Percentiles rank a stretch among this genome's conserved stretches.
Evolutionary conservation across 2,888 invertebrate genomes (phyloP).

Genomic region (Platycheirus rosarum): DNA sequence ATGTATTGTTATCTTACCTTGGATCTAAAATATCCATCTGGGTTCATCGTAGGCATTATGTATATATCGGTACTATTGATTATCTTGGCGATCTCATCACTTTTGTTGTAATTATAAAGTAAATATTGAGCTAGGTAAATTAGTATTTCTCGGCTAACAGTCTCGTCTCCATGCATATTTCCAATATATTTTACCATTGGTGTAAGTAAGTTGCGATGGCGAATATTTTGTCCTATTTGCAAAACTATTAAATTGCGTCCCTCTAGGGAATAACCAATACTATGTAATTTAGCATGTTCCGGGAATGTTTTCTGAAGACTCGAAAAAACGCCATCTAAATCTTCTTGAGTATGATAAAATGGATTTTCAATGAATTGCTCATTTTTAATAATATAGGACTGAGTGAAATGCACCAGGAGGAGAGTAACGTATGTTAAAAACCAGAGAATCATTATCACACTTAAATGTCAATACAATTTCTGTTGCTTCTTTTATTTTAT

Average conservation of each 20-base stretch:
- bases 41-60: slow-evolving; percentile 98
- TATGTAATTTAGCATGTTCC: slow-evolving; percentile 87
- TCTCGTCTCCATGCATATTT: slow-evolving; percentile 98
- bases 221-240: slow-evolving; percentile 90
- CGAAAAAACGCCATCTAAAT: slow-evolving; percentile 86
- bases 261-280: slow-evolving; percentile 92
- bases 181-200: slow-evolving; percentile 97
- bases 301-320: slow-evolving; percentile 87
- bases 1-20: slow-evolving; percentile 83
- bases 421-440: slow-evolving; percentile 11
- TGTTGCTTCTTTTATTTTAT: no score
- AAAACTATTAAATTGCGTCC: slow-evolving; percentile 88
- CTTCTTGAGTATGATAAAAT: slow-evolving; percentile 88
- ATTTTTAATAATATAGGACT: slow-evolving; percentile 78
- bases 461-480: no score
- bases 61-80: slow-evolving; percentile 95
- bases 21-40: slow-evolving; percentile 95
- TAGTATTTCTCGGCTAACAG: slow-evolving; percentile 92
- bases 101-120: slow-evolving; percentile 88
- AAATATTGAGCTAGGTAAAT: slow-evolving; percentile 93
- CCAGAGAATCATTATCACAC: slow-evolving; percentile 40
- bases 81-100: slow-evolving; percentile 88
- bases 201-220: slow-evolving; percentile 84
- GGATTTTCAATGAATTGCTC: slow-evolving; percentile 85
- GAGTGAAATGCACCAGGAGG: slow-evolving; percentile 27